Conservation (phyloP, 1,140 invertebrate species). For the Saxidomus purpurata region DNA sequence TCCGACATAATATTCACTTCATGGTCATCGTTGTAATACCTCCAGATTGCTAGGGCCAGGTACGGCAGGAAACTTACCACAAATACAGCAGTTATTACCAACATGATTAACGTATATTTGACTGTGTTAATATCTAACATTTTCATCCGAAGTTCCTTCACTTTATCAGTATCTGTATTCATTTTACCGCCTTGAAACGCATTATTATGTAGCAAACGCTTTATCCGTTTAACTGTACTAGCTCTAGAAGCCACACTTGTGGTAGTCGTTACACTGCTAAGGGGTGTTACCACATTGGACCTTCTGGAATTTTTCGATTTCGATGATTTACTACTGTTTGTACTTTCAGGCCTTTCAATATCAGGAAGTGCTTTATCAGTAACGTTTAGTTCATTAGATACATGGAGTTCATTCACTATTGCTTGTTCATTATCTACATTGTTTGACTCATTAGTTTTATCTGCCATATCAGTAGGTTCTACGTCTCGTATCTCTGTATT, state of each 20-base stretch:
- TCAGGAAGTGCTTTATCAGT: neutral
- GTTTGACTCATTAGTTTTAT: neutral
- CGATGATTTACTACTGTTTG: neutral
- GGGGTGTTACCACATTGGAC: constrained; percentile 34
- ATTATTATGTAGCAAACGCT: neutral
- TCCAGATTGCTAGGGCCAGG: constrained; percentile 53
- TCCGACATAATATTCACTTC: constrained; percentile 37
- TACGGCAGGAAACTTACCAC: constrained; percentile 61
- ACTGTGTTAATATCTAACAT: constrained; percentile 56
- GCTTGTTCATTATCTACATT: neutral
- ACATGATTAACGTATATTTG: constrained; percentile 62
- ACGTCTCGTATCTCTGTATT: neutral
- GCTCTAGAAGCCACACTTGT: constrained; percentile 18
- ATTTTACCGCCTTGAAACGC: neutral
- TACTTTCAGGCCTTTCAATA: constrained; percentile 12
- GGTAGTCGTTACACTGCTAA: neutral
- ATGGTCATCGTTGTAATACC: constrained; percentile 41
- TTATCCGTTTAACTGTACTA: constrained; percentile 28
- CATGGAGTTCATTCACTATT: neutral
- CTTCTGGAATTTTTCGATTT: neutral
- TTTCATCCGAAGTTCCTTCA: constrained; percentile 43
- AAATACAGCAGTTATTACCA: constrained; percentile 42
- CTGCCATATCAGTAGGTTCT: neutral
- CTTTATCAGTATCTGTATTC: constrained; percentile 33
- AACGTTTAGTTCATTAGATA: neutral